Evolutionary conservation across 2,113 vertebrate genomes (phyloP).

Genomic region (Actenoides hombroni): DNA sequence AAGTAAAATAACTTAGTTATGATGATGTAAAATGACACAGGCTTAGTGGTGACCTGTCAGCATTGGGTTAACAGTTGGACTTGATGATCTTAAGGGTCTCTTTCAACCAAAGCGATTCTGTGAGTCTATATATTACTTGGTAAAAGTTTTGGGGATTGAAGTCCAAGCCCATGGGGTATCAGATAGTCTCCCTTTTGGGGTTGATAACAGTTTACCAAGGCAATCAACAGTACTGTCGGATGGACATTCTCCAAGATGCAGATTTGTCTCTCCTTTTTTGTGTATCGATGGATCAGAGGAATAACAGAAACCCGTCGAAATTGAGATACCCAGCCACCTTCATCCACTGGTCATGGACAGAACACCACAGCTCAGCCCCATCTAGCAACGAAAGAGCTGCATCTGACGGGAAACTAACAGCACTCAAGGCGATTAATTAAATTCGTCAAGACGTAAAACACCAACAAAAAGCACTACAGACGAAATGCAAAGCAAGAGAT

Average conservation of each 20-base stretch:
- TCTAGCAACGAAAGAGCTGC: background rate
- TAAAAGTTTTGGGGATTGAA: background rate
- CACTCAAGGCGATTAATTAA: background rate
- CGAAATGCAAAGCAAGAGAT: background rate
- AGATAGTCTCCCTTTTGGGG: background rate
- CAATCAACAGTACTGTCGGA: background rate
- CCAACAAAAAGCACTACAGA: background rate
- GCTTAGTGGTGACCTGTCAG: background rate
- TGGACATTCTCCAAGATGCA: background rate
- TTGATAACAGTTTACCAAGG: background rate
- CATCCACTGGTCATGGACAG: fast-evolving
- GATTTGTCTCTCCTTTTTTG: background rate
- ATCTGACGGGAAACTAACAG: background rate
- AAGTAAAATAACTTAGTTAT: background rate
- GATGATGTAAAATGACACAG: background rate
- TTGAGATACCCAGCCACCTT: background rate
- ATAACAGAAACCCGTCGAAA: background rate
- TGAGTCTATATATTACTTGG: background rate
- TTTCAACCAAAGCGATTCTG: background rate
- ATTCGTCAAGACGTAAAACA: background rate
- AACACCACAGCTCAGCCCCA: background rate
- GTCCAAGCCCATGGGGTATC: background rate
- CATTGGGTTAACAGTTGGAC: background rate
- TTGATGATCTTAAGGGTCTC: background rate
- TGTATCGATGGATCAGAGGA: background rate